phyloP scores from a whole-genome alignment of 2,113 vertebrate genomes.

The Siniperca chuatsi region DNA sequence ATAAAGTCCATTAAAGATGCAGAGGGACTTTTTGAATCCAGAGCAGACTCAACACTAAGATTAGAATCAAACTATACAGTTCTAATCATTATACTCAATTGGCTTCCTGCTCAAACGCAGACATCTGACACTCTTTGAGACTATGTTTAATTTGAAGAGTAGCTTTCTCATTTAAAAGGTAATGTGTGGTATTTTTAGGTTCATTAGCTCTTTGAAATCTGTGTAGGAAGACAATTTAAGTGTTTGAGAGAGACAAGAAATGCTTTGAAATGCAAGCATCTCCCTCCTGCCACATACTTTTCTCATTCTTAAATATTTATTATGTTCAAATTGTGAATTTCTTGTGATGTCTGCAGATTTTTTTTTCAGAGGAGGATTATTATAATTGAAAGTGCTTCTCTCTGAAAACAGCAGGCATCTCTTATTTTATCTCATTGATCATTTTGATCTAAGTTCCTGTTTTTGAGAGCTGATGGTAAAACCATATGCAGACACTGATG shows the following conservation, averaged over 20 bases:
- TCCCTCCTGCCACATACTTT: constrained; percentile 14
- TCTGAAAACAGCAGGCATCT: constrained; percentile 29
- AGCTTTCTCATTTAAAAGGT: constrained; percentile 41
- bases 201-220: constrained; percentile 54
- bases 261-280: constrained; percentile 28
- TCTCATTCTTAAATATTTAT: too few relatives aligned
- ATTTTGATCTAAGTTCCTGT: constrained; percentile 10
- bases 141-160: constrained; percentile 27
- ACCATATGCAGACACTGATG: not conserved
- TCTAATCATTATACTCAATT: constrained; percentile 12
- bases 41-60: not conserved
- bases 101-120: constrained; percentile 9
- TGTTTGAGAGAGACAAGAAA: not conserved
- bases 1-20: not conserved
- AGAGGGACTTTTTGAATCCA: not conserved
- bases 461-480: constrained; percentile 3
- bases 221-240: not conserved
- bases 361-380: not conserved
- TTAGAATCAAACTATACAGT: constrained; percentile 11
- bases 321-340: not conserved
- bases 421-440: constrained; percentile 10
- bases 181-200: constrained; percentile 43
- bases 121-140: constrained; percentile 42
- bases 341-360: not conserved
- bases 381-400: constrained; percentile 3